These are phyloP conservation scores for Myocastor coypus DNA, from an alignment of 2,113 vertebrate species.

Conservation along the genomic window DNA sequence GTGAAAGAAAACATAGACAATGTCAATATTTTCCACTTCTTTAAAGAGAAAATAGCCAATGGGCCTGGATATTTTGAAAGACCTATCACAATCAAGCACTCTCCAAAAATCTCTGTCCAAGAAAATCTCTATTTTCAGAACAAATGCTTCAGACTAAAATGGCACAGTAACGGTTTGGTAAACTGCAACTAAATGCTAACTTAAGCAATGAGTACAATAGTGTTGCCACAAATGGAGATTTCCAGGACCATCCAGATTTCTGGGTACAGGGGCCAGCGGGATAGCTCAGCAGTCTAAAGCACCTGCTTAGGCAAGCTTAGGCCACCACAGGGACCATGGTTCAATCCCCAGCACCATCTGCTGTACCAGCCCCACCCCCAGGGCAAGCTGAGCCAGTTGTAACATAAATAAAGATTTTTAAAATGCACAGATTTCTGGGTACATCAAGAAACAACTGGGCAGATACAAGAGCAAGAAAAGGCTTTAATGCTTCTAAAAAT, in stretches of 20 bases:
- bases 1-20: slow-evolving; percentile 79
- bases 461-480: slow-evolving; percentile 80
- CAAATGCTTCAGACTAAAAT: slow-evolving; percentile 89
- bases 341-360: too few species aligned
- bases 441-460: slow-evolving; percentile 85
- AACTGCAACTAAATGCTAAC: slow-evolving; percentile 84
- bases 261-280: too few species aligned
- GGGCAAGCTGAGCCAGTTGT: too few species aligned
- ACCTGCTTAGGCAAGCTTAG: too few species aligned
- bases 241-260: slow-evolving; percentile 84
- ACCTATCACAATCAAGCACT: slow-evolving; percentile 89
- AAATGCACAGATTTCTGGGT: slow-evolving; percentile 74
- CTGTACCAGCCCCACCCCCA: too few species aligned
- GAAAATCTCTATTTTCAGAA: slow-evolving; percentile 87
- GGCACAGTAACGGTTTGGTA: slow-evolving; percentile 93
- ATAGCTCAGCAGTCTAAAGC: too few species aligned
- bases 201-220: slow-evolving; percentile 85
- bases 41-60: slow-evolving; percentile 86
- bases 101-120: slow-evolving; percentile 86
- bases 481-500: slow-evolving; percentile 72
- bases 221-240: slow-evolving; percentile 82
- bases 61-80: slow-evolving; percentile 83
- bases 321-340: too few species aligned
- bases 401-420: too few species aligned
- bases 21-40: slow-evolving; percentile 84